Evolutionary conservation across 2,797 vertebrate species (phyloP), one percentile per base, ranked within the genome.

Genomic region (Acrossocheilus fasciatus): DNA sequence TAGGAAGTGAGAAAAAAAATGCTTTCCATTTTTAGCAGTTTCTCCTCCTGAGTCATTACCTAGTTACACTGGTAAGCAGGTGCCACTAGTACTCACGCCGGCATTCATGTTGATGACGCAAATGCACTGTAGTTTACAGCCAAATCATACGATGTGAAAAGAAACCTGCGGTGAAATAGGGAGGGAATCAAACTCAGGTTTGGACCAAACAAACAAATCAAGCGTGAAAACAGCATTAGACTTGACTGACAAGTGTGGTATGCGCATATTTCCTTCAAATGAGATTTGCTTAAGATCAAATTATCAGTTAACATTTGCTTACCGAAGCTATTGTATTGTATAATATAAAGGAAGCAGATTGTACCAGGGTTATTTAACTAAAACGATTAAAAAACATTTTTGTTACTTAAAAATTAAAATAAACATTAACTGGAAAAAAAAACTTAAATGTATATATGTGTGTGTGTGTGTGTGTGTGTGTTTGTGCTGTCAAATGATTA

Each of bases 21-120:
- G 17, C 39, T 47, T 74, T 74, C 39, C 41, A 62, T 62, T 83
- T 82, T 45, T 36, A 59, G 69, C n/a, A 30, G 17, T 69, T 26
- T 62, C 39, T 59, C 36, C 76, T 41, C 76, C 11, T 10, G 41
- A 78, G 52, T 59, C 52, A n/a, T 77, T 39, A 57, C 36, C 75
- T n/a, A 39, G 52, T 14, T 57, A 26, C n/a, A 45, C 39, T 47
- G 50, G 39, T 83, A 73, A 83, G 59, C 39, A 10, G 52, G 52
- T 34, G 26, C 69, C n/a, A 30, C 81, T 82, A 18, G 2, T 57
- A 41, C 23, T 72, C 34, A 52, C 12, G 4, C 64, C 23, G 14
- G 47, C 12, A 3, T 17, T 57, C 15, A 47, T 23, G 26, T 23
- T 36, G 26, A 74, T 83, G 82, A 74, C 4, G 52, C 52, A 45